Evolutionary conservation across 1,140 invertebrate genomes (phyloP).

Genomic region (Parasteatoda tepidariorum): DNA sequence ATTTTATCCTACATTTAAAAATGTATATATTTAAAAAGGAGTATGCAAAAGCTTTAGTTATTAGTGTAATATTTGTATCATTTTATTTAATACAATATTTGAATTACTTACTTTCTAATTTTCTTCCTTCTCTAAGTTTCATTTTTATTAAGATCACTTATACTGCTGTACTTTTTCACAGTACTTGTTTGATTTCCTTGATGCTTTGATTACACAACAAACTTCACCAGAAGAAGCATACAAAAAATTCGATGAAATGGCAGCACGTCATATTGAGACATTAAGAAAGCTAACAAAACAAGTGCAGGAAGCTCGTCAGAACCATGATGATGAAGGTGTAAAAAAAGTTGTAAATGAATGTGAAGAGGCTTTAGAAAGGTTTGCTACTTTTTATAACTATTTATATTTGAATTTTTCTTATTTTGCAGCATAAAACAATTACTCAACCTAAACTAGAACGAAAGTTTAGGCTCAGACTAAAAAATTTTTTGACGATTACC

Average conservation of each 20-base stretch:
- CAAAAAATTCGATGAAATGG: slow-evolving; percentile 95
- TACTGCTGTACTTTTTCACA: slow-evolving; percentile 68
- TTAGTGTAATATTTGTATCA: not conserved
- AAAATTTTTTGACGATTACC: too few species aligned
- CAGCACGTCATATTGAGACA: slow-evolving; percentile 88
- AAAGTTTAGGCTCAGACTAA: too few species aligned
- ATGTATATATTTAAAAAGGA: not conserved
- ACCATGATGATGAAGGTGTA: slow-evolving; percentile 88
- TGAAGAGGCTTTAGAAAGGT: slow-evolving; percentile 90
- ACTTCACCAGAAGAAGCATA: slow-evolving; percentile 98
- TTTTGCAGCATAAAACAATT: too few species aligned
- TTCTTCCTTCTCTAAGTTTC: too few species aligned
- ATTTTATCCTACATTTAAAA: not conserved
- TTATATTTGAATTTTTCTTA: too few species aligned
- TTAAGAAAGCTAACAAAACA: slow-evolving; percentile 93
- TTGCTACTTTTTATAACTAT: slow-evolving; percentile 66
- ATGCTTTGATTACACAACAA: slow-evolving; percentile 97
- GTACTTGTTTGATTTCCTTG: slow-evolving; percentile 79
- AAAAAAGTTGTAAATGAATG: slow-evolving; percentile 93
- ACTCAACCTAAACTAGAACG: too few species aligned
- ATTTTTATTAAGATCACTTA: too few species aligned
- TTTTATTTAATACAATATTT: not conserved
- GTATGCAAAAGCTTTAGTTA: not conserved
- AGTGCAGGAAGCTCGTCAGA: slow-evolving; percentile 86
- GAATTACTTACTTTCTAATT: too few species aligned